A percentile compares a stretch with the other conserved stretches of the same genome.
These are phyloP conservation scores for Octodon degus DNA, from an alignment of 2,113 vertebrate species.

Conservation along the genomic window DNA sequence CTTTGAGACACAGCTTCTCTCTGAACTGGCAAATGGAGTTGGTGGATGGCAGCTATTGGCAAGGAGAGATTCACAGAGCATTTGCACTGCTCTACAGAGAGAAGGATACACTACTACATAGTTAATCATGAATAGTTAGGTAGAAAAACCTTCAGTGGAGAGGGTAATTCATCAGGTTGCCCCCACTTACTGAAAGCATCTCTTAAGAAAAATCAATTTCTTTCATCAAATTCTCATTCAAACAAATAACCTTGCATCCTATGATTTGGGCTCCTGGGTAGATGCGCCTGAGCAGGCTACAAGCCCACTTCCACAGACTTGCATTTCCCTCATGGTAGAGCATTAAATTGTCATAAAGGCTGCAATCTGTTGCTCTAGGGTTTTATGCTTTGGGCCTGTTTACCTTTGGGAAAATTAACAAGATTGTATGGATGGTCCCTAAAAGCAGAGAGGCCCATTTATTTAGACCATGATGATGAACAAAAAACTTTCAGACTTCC, in stretches of 20 bases:
- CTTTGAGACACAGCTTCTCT: background rate
- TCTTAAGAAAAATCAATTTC: constrained; percentile 58
- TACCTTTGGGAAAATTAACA: constrained; percentile 51
- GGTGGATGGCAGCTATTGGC: no score
- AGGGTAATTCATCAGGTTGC: constrained; percentile 49
- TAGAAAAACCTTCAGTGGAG: background rate
- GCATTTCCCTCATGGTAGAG: background rate
- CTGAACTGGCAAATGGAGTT: background rate
- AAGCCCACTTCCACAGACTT: background rate
- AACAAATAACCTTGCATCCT: background rate
- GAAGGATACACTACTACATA: background rate
- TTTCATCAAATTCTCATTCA: constrained; percentile 44
- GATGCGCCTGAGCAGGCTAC: background rate
- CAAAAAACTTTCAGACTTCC: constrained; percentile 22
- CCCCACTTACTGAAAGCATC: constrained; percentile 40
- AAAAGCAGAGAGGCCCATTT: background rate
- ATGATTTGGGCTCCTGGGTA: background rate
- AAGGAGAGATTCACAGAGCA: background rate
- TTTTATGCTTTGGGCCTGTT: background rate
- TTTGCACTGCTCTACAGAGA: background rate
- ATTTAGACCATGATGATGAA: background rate
- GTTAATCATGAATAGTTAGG: constrained; percentile 36
- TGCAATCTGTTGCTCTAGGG: background rate
- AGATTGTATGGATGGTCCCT: background rate
- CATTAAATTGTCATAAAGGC: background rate